These are phyloP conservation scores for Galeopterus variegatus DNA, from an alignment of 2,113 vertebrate species.

Conservation along the genomic window DNA sequence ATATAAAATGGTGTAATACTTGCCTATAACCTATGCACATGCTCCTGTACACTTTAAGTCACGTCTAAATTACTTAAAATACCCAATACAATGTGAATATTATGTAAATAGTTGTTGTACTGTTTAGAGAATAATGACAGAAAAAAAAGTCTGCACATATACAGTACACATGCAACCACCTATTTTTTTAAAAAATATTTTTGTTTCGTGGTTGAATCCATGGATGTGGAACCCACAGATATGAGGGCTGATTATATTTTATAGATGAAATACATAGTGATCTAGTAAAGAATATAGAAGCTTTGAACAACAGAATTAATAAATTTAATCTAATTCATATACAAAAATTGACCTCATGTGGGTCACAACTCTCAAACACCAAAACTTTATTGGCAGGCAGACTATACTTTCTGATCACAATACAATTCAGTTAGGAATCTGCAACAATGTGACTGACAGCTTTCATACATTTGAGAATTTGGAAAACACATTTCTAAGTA, in stretches of 20 bases:
- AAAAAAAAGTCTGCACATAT: too few relatives aligned
- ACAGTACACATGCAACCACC: too few relatives aligned
- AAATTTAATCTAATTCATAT: constrained; percentile 21
- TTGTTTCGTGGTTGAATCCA: too few relatives aligned
- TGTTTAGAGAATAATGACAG: too few relatives aligned
- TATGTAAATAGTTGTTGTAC: too few relatives aligned
- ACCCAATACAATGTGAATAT: too few relatives aligned
- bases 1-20: too few relatives aligned
- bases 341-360: not conserved
- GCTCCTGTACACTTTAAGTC: too few relatives aligned
- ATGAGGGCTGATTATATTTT: not conserved
- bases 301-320: constrained; percentile 36
- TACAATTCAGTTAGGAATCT: not conserved
- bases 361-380: not conserved
- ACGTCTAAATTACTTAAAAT: too few relatives aligned
- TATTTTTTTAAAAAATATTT: too few relatives aligned
- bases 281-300: constrained; percentile 1
- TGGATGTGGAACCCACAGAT: too few relatives aligned
- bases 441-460: not conserved
- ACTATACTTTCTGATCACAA: not conserved
- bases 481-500: not conserved
- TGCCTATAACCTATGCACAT: too few relatives aligned
- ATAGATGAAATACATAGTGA: not conserved
- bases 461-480: constrained; percentile 15
- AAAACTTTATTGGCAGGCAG: not conserved